These are phyloP conservation scores for Synanthedon andrenaeformis DNA, from an alignment of 2,888 invertebrate species.

Conservation along the genomic window DNA sequence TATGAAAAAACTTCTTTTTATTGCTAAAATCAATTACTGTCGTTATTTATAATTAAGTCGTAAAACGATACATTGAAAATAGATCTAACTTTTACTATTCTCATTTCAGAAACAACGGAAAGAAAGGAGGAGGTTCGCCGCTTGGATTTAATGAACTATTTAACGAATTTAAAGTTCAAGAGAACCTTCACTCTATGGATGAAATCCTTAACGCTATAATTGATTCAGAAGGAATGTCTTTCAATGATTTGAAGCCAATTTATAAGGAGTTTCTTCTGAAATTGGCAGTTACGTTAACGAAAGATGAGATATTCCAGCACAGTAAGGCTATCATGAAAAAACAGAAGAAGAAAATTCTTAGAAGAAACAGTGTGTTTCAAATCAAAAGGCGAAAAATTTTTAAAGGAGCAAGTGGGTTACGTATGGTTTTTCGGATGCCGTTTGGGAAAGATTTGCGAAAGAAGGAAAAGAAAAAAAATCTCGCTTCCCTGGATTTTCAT, in stretches of 20 bases:
- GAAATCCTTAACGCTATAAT: conserved; percentile 90
- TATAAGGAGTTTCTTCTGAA: conserved; percentile 91
- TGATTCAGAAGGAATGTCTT: conserved; percentile 92
- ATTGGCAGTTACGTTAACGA: conserved; percentile 88
- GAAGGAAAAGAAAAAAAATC: conserved; percentile 34
- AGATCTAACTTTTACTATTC: not conserved
- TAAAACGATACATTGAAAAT: not conserved
- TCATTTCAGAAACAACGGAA: conserved; percentile 71
- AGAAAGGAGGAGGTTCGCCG: conserved; percentile 80
- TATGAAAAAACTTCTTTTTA: not conserved
- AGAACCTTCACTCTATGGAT: conserved; percentile 88
- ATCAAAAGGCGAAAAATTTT: conserved; percentile 71
- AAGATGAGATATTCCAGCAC: conserved; percentile 90
- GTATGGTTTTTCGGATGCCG: conserved; percentile 74
- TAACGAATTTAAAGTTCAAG: conserved; percentile 88
- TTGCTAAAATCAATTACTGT: not conserved
- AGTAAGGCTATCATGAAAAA: conserved; percentile 91
- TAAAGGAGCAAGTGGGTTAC: conserved; percentile 71
- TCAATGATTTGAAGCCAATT: conserved; percentile 91
- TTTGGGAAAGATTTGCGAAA: conserved; percentile 56
- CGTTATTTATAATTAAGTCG: not conserved
- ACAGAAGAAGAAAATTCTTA: conserved; percentile 78
- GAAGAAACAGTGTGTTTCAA: conserved; percentile 67
- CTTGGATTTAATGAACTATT: conserved; percentile 89
- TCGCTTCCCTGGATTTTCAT: conserved; percentile 29